These are phyloP conservation scores for Gallinago nigripennis DNA, from an alignment of 2,797 vertebrate genomes.

Conservation along the genomic window DNA sequence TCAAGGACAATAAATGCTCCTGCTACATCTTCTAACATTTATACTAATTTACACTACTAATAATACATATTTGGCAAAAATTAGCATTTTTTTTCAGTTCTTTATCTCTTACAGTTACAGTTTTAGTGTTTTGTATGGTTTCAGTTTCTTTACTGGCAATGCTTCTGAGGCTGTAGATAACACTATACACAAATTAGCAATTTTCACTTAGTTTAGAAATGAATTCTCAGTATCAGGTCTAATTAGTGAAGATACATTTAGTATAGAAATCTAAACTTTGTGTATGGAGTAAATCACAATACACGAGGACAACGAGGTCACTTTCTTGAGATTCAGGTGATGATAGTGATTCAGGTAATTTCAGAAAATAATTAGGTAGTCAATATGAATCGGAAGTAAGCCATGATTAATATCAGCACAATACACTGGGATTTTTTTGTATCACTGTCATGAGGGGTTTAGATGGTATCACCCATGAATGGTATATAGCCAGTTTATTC, in stretches of 20 bases:
- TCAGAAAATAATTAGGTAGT: not conserved
- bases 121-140: not conserved
- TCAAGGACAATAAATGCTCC: not conserved
- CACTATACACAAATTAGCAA: not conserved
- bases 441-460: not conserved
- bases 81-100: not conserved
- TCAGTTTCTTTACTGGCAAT: not conserved
- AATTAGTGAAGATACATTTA: not conserved
- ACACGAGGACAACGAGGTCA: not conserved
- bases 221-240: not conserved
- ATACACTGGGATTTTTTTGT: not conserved
- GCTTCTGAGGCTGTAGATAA: not conserved
- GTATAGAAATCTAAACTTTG: not conserved
- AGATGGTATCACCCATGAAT: not conserved
- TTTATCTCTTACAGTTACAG: not conserved
- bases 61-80: not conserved
- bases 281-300: not conserved
- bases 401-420: not conserved
- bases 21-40: not conserved
- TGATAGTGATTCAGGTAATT: not conserved
- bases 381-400: not conserved
- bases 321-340: not conserved
- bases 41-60: not conserved
- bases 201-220: not conserved
- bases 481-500: not conserved